Percentiles rank a stretch among this genome's conserved stretches.
Evolutionary conservation across 92 coral and sea anemone genomes (phyloP).

Genomic region (Virgularia gustaviana): DNA sequence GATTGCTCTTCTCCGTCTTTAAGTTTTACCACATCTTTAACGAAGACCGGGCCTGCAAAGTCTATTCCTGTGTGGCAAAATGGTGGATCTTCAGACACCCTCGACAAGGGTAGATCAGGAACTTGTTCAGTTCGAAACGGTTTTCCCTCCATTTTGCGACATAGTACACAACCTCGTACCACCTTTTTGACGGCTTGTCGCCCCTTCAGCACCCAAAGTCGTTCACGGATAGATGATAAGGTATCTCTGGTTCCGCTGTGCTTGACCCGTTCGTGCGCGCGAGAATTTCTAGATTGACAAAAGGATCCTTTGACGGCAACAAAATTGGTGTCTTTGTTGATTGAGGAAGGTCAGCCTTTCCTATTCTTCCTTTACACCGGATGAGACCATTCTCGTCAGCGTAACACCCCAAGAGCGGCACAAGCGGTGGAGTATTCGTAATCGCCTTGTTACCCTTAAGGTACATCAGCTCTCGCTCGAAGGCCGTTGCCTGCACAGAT

Average conservation of each 20-base stretch:
- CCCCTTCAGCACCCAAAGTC: constrained; percentile 50
- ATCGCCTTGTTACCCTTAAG: constrained; percentile 28
- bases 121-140: constrained; percentile 12
- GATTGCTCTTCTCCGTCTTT: background rate
- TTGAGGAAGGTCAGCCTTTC: constrained; percentile 35
- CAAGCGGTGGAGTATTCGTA: constrained; percentile 25
- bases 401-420: constrained; percentile 44
- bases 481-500: constrained; percentile 35
- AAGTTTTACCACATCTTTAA: background rate
- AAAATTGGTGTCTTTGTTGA: constrained; percentile 46
- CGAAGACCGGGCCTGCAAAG: constrained; percentile 38
- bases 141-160: constrained; percentile 14
- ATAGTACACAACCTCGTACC: constrained; percentile 12
- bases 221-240: constrained; percentile 26
- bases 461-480: constrained; percentile 32
- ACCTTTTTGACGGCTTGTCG: constrained; percentile 25
- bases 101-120: constrained; percentile 33
- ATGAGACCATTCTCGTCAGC: constrained; percentile 21
- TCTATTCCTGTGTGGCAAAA: constrained; percentile 46
- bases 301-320: constrained; percentile 33
- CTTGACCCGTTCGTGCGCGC: constrained; percentile 33
- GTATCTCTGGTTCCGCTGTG: constrained; percentile 40
- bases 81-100: constrained; percentile 47
- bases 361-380: constrained; percentile 50
- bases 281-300: constrained; percentile 28